A percentile compares a stretch with the other conserved stretches of the same genome.
These are phyloP conservation scores for Heliconius melpomene DNA, from an alignment of 1,140 invertebrate species.

Conservation along the genomic window DNA sequence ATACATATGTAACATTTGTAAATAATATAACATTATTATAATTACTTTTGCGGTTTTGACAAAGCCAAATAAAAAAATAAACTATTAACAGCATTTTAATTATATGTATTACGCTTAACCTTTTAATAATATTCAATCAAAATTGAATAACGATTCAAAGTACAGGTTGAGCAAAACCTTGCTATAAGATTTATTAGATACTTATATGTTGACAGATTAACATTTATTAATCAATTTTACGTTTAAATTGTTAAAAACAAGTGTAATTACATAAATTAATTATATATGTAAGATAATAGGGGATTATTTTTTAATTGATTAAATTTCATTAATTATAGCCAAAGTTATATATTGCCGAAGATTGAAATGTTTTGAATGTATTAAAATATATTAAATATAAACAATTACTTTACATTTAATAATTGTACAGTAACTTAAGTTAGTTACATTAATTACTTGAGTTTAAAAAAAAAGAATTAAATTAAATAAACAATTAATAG, in stretches of 20 bases:
- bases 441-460: background rate
- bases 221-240: background rate
- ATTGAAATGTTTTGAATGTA: background rate
- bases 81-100: background rate
- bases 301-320: background rate
- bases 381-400: background rate
- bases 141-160: conserved; percentile 12
- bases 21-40: too few relatives aligned
- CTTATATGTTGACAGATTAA: background rate
- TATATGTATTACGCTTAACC: background rate
- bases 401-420: background rate
- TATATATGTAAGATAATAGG: conserved; percentile 1
- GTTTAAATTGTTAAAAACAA: background rate
- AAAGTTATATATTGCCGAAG: background rate
- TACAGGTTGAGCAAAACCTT: conserved; percentile 15
- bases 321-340: background rate
- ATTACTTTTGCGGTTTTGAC: too few relatives aligned
- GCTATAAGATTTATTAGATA: background rate
- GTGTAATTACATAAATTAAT: background rate
- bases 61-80: background rate
- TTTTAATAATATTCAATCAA: background rate
- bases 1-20: too few relatives aligned
- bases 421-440: background rate
- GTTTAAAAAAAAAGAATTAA: background rate
- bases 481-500: background rate